Conservation (phyloP, 1,140 invertebrate genomes). For the Saccostrea cuccullata region DNA sequence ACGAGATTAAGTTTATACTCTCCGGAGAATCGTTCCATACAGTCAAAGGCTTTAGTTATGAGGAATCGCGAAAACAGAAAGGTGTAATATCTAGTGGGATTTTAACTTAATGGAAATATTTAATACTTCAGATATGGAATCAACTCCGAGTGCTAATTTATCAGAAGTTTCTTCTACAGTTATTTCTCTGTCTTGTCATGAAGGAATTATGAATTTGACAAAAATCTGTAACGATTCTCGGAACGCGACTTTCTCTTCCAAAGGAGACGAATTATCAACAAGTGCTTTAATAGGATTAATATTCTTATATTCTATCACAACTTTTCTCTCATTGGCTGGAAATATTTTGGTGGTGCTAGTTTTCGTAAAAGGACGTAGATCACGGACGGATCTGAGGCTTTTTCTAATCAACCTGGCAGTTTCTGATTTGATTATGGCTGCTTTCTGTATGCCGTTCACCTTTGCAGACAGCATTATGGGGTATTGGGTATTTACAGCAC, state of each 20-base stretch:
- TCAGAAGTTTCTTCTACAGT: background rate
- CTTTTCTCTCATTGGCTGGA: conserved; percentile 70
- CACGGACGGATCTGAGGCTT: conserved; percentile 70
- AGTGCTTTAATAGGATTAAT: conserved; percentile 57
- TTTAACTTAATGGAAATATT: background rate
- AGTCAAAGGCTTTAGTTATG: background rate
- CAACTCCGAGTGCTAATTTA: background rate
- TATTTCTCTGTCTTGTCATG: background rate
- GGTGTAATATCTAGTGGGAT: background rate
- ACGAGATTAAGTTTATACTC: background rate
- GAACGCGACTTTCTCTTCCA: background rate
- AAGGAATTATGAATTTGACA: conserved; percentile 2
- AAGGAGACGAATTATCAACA: background rate
- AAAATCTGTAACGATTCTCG: conserved; percentile 4
- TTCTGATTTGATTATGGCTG: conserved; percentile 76
- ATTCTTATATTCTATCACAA: conserved; percentile 70
- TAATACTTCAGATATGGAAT: background rate
- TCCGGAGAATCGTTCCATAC: background rate
- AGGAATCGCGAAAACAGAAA: background rate
- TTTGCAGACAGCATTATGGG: conserved; percentile 72
- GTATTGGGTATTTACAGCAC: conserved; percentile 72
- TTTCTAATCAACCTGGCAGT: conserved; percentile 89
- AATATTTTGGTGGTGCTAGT: conserved; percentile 73
- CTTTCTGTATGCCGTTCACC: conserved; percentile 78
- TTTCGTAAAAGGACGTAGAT: conserved; percentile 67